These are phyloP conservation scores for Polydesmus complanatus DNA, from an alignment of 2,888 invertebrate genomes.

Conservation along the genomic window DNA sequence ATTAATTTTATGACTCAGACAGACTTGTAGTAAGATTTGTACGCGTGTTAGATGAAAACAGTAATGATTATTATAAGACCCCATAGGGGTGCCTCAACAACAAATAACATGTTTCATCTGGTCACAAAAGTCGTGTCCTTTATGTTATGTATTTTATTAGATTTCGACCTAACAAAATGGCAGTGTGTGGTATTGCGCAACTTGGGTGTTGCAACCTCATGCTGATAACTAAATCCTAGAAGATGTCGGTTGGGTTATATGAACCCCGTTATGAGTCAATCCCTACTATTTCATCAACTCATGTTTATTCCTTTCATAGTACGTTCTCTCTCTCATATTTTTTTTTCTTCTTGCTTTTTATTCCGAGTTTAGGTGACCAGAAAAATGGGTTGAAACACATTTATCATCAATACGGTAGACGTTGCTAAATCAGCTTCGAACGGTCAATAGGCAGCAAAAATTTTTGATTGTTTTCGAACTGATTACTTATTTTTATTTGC, in stretches of 20 bases:
- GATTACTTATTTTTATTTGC: too few species aligned
- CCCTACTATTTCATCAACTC: background rate
- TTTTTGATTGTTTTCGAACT: too few species aligned
- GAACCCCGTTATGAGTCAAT: background rate
- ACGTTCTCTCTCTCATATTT: background rate
- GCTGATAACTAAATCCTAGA: background rate
- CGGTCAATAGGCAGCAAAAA: too few species aligned
- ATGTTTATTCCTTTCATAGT: background rate
- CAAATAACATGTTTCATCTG: background rate
- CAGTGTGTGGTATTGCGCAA: background rate
- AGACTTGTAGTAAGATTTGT: background rate
- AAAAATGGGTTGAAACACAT: too few species aligned
- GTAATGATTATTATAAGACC: background rate
- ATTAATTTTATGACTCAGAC: too few species aligned
- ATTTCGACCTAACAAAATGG: background rate
- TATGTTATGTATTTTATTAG: background rate
- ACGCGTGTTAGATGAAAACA: background rate
- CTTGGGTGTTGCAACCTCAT: background rate
- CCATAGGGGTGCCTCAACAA: background rate
- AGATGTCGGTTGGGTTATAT: background rate
- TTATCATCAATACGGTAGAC: too few species aligned
- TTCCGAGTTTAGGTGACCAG: too few species aligned
- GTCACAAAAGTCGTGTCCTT: background rate
- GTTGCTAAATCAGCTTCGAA: too few species aligned
- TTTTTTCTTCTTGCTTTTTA: background rate